Evolutionary conservation across 2,888 invertebrate species (phyloP), one percentile per base, ranked within the genome.

Genomic region (Ditula angustiorana): DNA sequence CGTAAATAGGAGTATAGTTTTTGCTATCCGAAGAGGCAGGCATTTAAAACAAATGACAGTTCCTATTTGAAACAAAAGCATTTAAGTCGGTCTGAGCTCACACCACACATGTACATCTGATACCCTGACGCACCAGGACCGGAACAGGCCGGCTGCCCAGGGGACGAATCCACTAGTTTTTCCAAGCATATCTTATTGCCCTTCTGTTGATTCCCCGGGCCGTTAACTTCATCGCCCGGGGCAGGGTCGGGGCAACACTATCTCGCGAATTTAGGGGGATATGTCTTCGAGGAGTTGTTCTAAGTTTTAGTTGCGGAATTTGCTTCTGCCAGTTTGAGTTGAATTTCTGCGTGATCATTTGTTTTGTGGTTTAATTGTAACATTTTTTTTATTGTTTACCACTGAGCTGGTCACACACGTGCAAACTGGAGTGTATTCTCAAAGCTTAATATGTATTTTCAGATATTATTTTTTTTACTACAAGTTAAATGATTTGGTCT

Each of bases 131-230:
- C 77, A 74, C 75, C 76, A 7, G 30, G 76, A 75, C 72, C 77
- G 81, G 76, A 79, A 70, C 78, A 71, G 71, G 61, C 78, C 77
- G 79, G 79, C 93, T 87, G 90, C 93, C 87, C 90, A 37, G 61
- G 92, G 89, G 92, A 81, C 77, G 69, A 76, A 86, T 91, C 85
- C 87, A 87, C 90, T 89, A 92, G 91, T 92, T 92, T 90, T 92
- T 90, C 90, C 90, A 85, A 90, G 92, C 92, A 93, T 93, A 93
- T 93, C 92, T 92, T 93, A 93, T 92, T 87, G 92, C 91, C 83
- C 92, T 87, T 93, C 90, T 92, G 93, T 92, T 92, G 88, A 88
- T 92, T 86, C 92, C 90, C 81, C 72, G 85, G 88, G 82, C 85
- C 87, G 92, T 93, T 93, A 91, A 87, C 91, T 93, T 93, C 93